Evolutionary conservation across 2,113 vertebrate species (phyloP), one percentile per base, ranked within the genome.

Genomic region (Xenopus borealis): DNA sequence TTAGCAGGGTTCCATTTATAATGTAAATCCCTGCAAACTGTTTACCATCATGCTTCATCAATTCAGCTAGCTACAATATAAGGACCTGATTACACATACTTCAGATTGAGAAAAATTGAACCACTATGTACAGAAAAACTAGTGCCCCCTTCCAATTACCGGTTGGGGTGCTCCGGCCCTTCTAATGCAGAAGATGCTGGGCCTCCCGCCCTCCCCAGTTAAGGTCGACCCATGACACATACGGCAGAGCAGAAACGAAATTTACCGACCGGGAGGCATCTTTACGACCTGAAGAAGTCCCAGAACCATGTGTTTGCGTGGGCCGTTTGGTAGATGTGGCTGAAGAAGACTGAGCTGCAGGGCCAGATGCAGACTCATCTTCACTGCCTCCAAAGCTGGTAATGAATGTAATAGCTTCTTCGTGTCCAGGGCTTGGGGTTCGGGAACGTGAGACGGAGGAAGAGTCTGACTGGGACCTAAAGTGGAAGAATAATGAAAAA

Each of bases 191-290:
- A 76, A 69, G 68, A 76, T 59, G 70, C 69, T 50, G 72, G 74
- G 72, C 63, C 67, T 77, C 74, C 74, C 74, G 74, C 74, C 74
- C 74, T 77, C 69, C 69, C 50, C 68, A 46, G 67, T 76, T 33
- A 30, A 47, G 52, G 66, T 40, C 78, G 62, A 72, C 78, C 78
- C 59, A 65, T 40, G 53, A 68, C 64, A 59, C 61, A 58, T 70
- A 77, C 74, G 74, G 74, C 74, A 68, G 74, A 67, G 74, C 72
- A 63, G 85, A 79, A 80, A 71, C 85, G 89, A 92, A 94, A 94
- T 92, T 93, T 96, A 98, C 96, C 92, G 95, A 98, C 96, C 96
- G 95, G 95, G 95, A 93, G 83, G 91, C 91, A 89, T 93, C 87
- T 92, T 93, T 95, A 93, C 94, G 95, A 93, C 94, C 94, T 92